Conservation (phyloP, 1,140 invertebrate species). For the Forficula auricularia region DNA sequence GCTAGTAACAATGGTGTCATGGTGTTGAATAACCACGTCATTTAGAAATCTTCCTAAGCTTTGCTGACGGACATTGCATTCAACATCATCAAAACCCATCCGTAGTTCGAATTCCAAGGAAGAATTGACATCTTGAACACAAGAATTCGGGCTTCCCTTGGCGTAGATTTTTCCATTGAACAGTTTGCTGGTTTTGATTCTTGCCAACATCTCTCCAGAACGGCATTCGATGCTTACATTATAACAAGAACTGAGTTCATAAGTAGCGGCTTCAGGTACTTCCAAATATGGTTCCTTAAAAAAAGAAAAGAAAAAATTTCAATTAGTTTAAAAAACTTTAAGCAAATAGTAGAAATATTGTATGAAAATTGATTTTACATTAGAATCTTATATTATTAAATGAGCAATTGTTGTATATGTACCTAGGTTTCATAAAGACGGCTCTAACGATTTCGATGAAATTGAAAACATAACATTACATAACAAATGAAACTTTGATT, state of each 20-base stretch:
- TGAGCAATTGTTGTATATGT: too few relatives aligned
- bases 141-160: constrained; percentile 79
- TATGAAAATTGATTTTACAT: too few relatives aligned
- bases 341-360: too few relatives aligned
- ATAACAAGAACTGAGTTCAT: constrained; percentile 84
- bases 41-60: constrained; percentile 69
- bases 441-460: too few relatives aligned
- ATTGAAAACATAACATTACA: too few relatives aligned
- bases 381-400: too few relatives aligned
- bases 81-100: constrained; percentile 80
- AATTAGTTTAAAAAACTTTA: too few relatives aligned
- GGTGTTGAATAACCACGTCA: constrained; percentile 83
- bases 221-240: constrained; percentile 85
- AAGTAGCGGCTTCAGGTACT: constrained; percentile 73
- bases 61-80: constrained; percentile 71
- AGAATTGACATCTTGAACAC: constrained; percentile 67
- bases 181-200: constrained; percentile 76
- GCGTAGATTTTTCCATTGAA: constrained; percentile 90
- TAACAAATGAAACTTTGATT: too few relatives aligned
- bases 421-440: too few relatives aligned
- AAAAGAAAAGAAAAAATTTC: constrained; percentile 5
- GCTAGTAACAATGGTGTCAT: constrained; percentile 86
- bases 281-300: constrained; percentile 70
- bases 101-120: constrained; percentile 71
- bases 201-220: constrained; percentile 79